Percentiles rank a stretch among this genome's conserved stretches.
Evolutionary conservation across 1,140 invertebrate species (phyloP).

Genomic region (Bombyx mori): ASM3026992v2 NC_085124.1:10844501-10845000

Average conservation of each 20-base stretch:
- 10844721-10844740: slow-evolving; percentile 2
- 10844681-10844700: no score
- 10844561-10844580: not conserved
- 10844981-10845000: no score
- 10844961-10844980: no score
- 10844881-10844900: no score
- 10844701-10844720: slow-evolving; percentile 6
- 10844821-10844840: no score
- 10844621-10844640: slow-evolving; percentile 22
- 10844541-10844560: slow-evolving; percentile 1
- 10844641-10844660: no score
- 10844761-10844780: slow-evolving; percentile 1
- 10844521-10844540: slow-evolving; percentile 14
- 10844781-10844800: slow-evolving; percentile 1
- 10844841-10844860: no score
- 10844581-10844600: slow-evolving; percentile 14
- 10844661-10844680: no score
- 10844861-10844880: no score
- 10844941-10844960: no score
- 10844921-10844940: no score
- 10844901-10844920: no score
- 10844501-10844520: slow-evolving; percentile 22
- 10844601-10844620: slow-evolving; percentile 51
- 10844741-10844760: slow-evolving; percentile 4
- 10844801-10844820: slow-evolving; percentile 4